These are phyloP conservation scores for Schizopygopsis malacanthus DNA, from an alignment of 2,797 vertebrate genomes.

Conservation along the genomic window DNA sequence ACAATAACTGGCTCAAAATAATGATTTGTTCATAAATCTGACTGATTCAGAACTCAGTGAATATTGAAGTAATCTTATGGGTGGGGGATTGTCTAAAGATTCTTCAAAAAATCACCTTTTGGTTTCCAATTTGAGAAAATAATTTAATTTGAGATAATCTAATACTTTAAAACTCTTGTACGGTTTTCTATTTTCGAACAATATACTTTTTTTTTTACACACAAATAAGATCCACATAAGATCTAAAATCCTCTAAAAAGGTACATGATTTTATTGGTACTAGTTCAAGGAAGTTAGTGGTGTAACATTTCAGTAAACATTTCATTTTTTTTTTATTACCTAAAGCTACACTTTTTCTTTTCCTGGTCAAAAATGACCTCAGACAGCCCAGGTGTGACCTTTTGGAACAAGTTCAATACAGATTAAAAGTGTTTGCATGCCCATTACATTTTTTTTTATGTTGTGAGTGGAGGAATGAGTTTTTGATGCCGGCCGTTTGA, in stretches of 20 bases:
- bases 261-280: not conserved
- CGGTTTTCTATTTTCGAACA: too few species aligned
- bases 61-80: not conserved
- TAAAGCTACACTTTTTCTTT: not conserved
- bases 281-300: not conserved
- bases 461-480: not conserved
- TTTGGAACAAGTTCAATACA: too few species aligned
- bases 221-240: not conserved
- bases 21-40: not conserved
- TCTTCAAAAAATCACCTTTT: too few species aligned
- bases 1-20: not conserved
- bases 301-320: not conserved
- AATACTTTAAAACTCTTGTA: too few species aligned
- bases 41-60: not conserved
- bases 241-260: not conserved
- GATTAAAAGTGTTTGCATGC: not conserved
- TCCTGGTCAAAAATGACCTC: not conserved
- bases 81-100: too few species aligned
- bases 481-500: slow-evolving; percentile 7
- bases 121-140: too few species aligned
- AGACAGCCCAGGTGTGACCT: not conserved
- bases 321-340: not conserved
- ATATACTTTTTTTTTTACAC: not conserved
- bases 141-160: too few species aligned
- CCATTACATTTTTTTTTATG: not conserved